A percentile compares a stretch with the other conserved stretches of the same genome.
These are phyloP conservation scores for Lanius collurio DNA, from an alignment of 2,113 vertebrate genomes.

Conservation along the genomic window DNA sequence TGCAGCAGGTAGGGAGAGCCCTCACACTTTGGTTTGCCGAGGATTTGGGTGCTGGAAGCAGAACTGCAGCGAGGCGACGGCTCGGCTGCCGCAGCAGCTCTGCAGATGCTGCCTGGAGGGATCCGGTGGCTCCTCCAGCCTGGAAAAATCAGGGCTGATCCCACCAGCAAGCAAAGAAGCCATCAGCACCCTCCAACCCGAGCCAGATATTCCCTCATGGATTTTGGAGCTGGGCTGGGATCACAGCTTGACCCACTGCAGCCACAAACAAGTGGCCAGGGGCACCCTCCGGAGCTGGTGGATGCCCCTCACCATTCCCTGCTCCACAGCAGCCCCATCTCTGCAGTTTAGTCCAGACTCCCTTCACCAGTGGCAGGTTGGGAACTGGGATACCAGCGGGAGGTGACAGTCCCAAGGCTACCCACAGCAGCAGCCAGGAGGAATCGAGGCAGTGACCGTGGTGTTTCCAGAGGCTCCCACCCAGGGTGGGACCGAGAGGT, in stretches of 20 bases:
- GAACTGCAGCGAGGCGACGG: rapidly evolving
- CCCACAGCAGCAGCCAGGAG: background rate
- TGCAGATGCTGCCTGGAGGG: background rate
- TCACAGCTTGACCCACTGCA: background rate
- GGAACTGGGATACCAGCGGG: rapidly evolving
- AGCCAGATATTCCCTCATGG: rapidly evolving
- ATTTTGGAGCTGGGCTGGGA: rapidly evolving
- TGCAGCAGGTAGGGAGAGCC: background rate
- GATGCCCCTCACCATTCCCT: rapidly evolving
- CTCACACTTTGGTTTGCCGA: rapidly evolving
- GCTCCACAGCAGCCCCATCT: rapidly evolving
- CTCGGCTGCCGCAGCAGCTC: background rate
- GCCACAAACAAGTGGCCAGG: rapidly evolving
- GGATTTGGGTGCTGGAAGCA: background rate
- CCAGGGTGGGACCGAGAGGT: background rate
- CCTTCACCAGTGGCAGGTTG: rapidly evolving
- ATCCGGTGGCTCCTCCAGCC: background rate
- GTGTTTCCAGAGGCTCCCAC: background rate
- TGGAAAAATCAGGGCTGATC: background rate
- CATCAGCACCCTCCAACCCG: rapidly evolving
- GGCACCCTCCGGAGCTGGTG: rapidly evolving
- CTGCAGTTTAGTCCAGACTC: background rate
- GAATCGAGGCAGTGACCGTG: rapidly evolving
- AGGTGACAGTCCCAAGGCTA: background rate
- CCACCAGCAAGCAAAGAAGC: background rate